phyloP scores from a whole-genome alignment of 2,888 invertebrate species.

The Lacanobia oleracea region DNA sequence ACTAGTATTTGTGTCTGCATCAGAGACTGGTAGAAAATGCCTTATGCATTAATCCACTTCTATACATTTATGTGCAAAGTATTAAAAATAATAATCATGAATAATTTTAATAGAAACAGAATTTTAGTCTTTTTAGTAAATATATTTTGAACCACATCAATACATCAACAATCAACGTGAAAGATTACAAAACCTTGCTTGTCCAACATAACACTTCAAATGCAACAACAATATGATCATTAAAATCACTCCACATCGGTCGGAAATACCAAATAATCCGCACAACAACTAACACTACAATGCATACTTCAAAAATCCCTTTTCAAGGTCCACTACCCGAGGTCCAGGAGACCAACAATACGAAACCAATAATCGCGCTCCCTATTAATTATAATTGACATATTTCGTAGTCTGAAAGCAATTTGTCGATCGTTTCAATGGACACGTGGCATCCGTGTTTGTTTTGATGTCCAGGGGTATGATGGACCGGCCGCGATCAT shows the following conservation, averaged over 20 bases:
- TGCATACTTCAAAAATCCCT: slow-evolving; percentile 58
- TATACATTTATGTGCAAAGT: too few relatives aligned
- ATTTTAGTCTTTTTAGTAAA: too few relatives aligned
- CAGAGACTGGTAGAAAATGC: too few relatives aligned
- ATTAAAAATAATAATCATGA: too few relatives aligned
- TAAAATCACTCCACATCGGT: slow-evolving; percentile 47
- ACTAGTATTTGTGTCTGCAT: too few relatives aligned
- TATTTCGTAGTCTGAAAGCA: slow-evolving; percentile 85
- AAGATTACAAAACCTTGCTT: background rate
- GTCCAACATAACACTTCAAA: slow-evolving; percentile 20
- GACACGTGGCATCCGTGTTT: slow-evolving; percentile 86
- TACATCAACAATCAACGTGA: background rate
- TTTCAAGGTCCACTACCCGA: slow-evolving; percentile 21
- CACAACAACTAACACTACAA: slow-evolving; percentile 54
- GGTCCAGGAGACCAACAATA: slow-evolving; percentile 60
- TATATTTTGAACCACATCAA: too few relatives aligned
- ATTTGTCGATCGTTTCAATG: slow-evolving; percentile 83
- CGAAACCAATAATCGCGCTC: slow-evolving; percentile 79
- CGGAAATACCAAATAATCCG: slow-evolving; percentile 59
- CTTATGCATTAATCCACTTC: too few relatives aligned
- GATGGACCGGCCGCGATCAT: slow-evolving; percentile 75
- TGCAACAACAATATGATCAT: slow-evolving; percentile 42
- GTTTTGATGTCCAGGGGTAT: slow-evolving; percentile 87
- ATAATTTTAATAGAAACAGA: too few relatives aligned
- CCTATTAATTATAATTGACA: slow-evolving; percentile 90